Base-by-base conservation (phyloP, 1,140 invertebrate genomes). In the Caenorhabditis brenneri region DNA sequence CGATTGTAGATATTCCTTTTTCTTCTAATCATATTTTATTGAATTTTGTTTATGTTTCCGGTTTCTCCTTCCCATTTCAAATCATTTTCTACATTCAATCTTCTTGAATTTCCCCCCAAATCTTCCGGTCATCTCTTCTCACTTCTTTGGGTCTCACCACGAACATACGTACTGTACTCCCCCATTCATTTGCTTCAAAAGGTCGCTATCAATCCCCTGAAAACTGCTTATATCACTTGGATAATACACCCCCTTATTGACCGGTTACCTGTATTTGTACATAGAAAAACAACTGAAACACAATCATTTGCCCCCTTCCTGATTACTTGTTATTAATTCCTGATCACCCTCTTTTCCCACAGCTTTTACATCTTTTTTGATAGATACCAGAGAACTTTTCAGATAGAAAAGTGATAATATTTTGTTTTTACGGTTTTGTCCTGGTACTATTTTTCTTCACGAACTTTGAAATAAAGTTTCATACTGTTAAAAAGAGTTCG, bases 91-190 rank as follows among this genome's bases (percentile, higher is more conserved):
- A 74, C 33, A 74, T 27, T 42, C 19, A 42, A 42, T 36, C 24
- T 9, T 42, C 12, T 9, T 74, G 12, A 27, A 58, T 7, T 31
- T 24, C 60, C 12, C n/a, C n/a, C n/a, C n/a, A n/a, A n/a, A n/a
- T 55, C 53, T 27, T 24, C 65, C 65, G 65, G 65, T 74, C 65
- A 74, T 74, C 36, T 42, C 65, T 19, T 74, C 36, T 42, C 36
- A 10, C 65, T 24, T 15, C n/a, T 74, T 74, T 74, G 65, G 65
- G 65, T 74, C 65, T 74, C 65, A 42, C n/a, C n/a, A 42, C 65
- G 65, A 74, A 74, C 39, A n/a, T n/a, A 42, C 12, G 51, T 55
- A 51, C 48, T 19, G 48, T 51, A 51, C 48, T n/a, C 48, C 27
- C n/a, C 24, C 27, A 7, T 27, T 29, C 15, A 22, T 10, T 10